These are phyloP conservation scores for Lethrus apterus DNA, from an alignment of 1,140 invertebrate species.

Conservation along the genomic window DNA sequence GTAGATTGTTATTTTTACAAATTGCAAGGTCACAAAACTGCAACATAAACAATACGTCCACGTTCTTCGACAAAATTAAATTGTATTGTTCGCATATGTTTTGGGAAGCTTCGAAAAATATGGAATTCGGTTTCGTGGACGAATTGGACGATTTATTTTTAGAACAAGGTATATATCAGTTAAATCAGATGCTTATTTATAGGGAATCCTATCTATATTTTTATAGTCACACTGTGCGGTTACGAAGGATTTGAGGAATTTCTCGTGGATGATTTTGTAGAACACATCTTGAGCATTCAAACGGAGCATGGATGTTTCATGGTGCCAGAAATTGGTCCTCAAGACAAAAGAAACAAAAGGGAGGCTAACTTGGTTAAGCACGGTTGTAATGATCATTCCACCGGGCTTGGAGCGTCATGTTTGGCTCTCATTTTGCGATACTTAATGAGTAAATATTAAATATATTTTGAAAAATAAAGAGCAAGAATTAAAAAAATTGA, in stretches of 20 bases:
- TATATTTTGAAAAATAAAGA: too few relatives aligned
- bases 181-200: background rate
- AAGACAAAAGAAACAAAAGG: slow-evolving; percentile 6
- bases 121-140: slow-evolving; percentile 1
- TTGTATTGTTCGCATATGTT: slow-evolving; percentile 11
- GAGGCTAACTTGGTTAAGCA: slow-evolving; percentile 16
- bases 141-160: slow-evolving; percentile 12
- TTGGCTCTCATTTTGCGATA: slow-evolving; percentile 17
- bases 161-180: slow-evolving; percentile 11
- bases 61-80: background rate
- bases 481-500: too few relatives aligned
- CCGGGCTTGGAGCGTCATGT: slow-evolving; percentile 18
- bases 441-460: slow-evolving; percentile 4
- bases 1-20: slow-evolving; percentile 11
- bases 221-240: slow-evolving; percentile 21
- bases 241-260: slow-evolving; percentile 21
- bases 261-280: slow-evolving; percentile 6
- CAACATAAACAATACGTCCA: background rate
- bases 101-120: slow-evolving; percentile 4
- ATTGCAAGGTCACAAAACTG: slow-evolving; percentile 11
- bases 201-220: background rate
- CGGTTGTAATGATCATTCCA: slow-evolving; percentile 22
- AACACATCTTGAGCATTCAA: slow-evolving; percentile 19
- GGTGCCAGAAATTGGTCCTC: background rate
- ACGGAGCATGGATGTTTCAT: slow-evolving; percentile 16